Percentiles rank a stretch among this genome's conserved stretches.
phyloP scores from a whole-genome alignment of 2,888 invertebrate genomes.

The Euplexia lucipara region DNA sequence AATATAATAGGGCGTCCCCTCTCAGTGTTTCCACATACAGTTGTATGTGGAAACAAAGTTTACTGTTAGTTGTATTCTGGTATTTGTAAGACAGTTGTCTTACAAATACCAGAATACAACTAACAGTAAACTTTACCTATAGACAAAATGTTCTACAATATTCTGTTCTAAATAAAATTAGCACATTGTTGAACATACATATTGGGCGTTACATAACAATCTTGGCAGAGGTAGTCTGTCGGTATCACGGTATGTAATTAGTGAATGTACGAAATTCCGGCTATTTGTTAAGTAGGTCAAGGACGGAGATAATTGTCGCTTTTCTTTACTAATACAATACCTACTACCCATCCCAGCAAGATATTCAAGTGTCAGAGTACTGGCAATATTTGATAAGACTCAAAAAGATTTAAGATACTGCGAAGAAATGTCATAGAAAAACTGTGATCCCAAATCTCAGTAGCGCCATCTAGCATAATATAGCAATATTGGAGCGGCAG shows the following conservation, averaged over 20 bases:
- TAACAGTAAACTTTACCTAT: no score
- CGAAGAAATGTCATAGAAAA: no score
- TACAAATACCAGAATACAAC: neutral
- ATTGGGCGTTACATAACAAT: constrained; percentile 30
- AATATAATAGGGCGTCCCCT: no score
- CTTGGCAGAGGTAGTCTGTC: constrained; percentile 23
- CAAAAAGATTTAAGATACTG: no score
- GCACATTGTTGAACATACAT: neutral
- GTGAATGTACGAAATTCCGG: constrained; percentile 14
- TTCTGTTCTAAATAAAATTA: neutral
- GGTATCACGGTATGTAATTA: constrained; percentile 27
- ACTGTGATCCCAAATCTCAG: no score
- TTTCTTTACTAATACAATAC: no score
- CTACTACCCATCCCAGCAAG: neutral
- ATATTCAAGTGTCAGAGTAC: no score
- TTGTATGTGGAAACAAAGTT: no score
- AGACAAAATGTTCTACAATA: constrained; percentile 1
- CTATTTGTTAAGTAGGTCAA: constrained; percentile 39
- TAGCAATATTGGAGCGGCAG: no score
- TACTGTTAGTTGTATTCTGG: neutral
- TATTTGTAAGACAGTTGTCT: neutral
- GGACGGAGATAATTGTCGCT: neutral
- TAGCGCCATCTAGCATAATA: no score
- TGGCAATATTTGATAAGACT: no score
- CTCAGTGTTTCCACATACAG: no score